Evolutionary conservation across 2,888 invertebrate genomes (phyloP), one percentile per base, ranked within the genome.

Genomic region (Melipona bicolor): DNA sequence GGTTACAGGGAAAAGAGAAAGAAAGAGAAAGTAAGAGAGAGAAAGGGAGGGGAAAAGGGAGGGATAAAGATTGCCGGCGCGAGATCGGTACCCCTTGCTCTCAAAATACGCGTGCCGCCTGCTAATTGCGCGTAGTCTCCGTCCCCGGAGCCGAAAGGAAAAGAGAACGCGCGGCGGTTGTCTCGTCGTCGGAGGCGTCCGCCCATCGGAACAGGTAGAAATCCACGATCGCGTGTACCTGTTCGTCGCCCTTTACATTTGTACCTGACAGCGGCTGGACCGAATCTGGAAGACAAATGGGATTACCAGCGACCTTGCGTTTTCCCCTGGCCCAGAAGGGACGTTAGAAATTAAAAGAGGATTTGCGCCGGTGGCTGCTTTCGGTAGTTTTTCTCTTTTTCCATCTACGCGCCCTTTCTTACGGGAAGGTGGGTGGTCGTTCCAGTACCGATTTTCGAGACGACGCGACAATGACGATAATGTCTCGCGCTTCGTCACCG

Each of bases 221-320:
- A 85, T 87, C 85, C 79, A 82, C 77, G 65, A 81, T 81, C 83
- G 79, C 81, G 86, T 52, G 77, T 82, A 88, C 88, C 88, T 87
- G 88, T 87, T 84, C 83, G 77, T 75, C 72, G 77, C 68, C 81
- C 80, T 84, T 77, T 86, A 79, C 89, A 79, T 87, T 86, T 84
- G 82, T 83, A 82, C 89, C 84, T 87, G 88, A 88, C 88, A 85
- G 87, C 87, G 85, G 88, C 71, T 76, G 88, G 77, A 71, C 83
- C 85, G 83, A 88, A 88, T 85, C 73, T 79, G 56, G 78, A 88
- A 88, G 88, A 88, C 88, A 87, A 88, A 88, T 88, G 89, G 84
- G 74, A 70, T 78, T 76, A 81, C 84, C 76, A 70, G 77, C 81
- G 88, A 79, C 89, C 88, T 85, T 85, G 87, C 87, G 68, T 83